Evolutionary conservation across 2,113 vertebrate genomes (phyloP), one percentile per base, ranked within the genome.

Genomic region (Phylloscopus trochilus): DNA sequence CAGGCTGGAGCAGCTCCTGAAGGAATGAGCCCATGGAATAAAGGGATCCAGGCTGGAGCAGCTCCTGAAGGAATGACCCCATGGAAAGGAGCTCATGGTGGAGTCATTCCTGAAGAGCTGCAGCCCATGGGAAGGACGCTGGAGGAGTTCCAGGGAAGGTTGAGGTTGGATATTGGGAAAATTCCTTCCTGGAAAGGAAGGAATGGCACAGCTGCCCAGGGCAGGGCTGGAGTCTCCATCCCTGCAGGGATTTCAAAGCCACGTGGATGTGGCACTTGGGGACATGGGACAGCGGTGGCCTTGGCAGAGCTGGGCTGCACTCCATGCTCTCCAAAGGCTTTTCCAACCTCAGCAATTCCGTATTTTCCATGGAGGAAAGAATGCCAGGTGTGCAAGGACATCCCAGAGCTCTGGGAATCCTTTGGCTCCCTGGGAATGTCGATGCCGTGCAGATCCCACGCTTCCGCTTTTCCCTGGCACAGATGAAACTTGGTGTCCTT

Each of bases 161-260:
- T 81, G 3, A 3, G 5, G 52, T 39, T 68, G 53, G 19, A 51
- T n/a, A 41, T 15, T 9, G 9, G 44, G 64, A 14, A 11, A 59
- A 69, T 22, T n/a, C 35, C 64, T 16, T 59, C 18, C 5, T 68
- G 53, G 53, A 28, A 39, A 9, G 13, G 20, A n/a, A n/a, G n/a
- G n/a, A n/a, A n/a, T 39, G n/a, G 46, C 58, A 7, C 52, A 44
- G 52, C 70, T 41, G 67, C 27, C n/a, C 67, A 22, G 55, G 41
- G 31, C 30, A 33, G 37, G 37, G 30, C 8, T n/a, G 77, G 16
- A 31, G 16, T 39, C 13, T n/a, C 77, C 41, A 68, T 39, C 2
- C 2, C 63, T 5, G 11, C 1, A 2, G 64, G 78, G 3, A 41
- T 49, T 51, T 27, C 7, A n/a, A 3, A 59, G 4, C 43, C 35